Percentiles rank a stretch among this genome's conserved stretches.
These are phyloP conservation scores for Siphonodentalium dalli DNA, from an alignment of 2,888 invertebrate species.

Conservation along the genomic window DNA sequence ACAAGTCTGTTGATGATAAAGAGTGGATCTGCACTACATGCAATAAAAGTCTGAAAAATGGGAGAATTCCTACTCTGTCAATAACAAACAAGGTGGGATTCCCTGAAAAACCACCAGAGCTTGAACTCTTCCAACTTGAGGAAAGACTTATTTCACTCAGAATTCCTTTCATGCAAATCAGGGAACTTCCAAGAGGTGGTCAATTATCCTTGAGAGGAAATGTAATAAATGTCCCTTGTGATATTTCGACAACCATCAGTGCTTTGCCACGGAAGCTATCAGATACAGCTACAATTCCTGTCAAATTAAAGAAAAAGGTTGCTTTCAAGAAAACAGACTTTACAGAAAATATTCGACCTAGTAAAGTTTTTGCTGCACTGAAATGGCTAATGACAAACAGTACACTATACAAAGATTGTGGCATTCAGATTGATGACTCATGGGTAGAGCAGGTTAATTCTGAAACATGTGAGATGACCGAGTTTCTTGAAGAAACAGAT, in stretches of 20 bases:
- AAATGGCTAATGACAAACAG: conserved; percentile 25
- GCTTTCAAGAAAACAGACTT: conserved; percentile 21
- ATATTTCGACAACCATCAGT: conserved; percentile 29
- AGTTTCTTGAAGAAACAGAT: too few relatives aligned
- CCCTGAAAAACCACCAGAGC: conserved; percentile 17
- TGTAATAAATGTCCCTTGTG: conserved; percentile 34
- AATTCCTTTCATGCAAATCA: conserved; percentile 32
- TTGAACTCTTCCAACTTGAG: conserved; percentile 42
- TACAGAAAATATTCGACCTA: conserved; percentile 27
- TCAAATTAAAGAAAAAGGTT: conserved; percentile 31
- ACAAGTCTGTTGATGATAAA: conserved; percentile 2
- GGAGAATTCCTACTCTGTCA: conserved; percentile 21
- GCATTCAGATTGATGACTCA: conserved; percentile 18
- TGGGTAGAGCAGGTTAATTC: too few relatives aligned
- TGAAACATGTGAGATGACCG: too few relatives aligned
- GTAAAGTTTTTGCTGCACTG: conserved; percentile 23
- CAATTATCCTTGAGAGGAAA: conserved; percentile 32
- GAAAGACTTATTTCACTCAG: conserved; percentile 57
- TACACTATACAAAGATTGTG: conserved; percentile 23
- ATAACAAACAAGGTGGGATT: conserved; percentile 23
- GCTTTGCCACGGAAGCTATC: conserved; percentile 22
- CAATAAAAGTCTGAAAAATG: conserved; percentile 6
- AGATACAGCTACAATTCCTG: conserved; percentile 26
- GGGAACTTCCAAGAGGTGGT: conserved; percentile 24
- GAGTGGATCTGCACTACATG: conserved; percentile 22